Percentiles rank a stretch among this genome's conserved stretches.
phyloP scores from a whole-genome alignment of 2,888 invertebrate species.

The Rotaria socialis region DNA sequence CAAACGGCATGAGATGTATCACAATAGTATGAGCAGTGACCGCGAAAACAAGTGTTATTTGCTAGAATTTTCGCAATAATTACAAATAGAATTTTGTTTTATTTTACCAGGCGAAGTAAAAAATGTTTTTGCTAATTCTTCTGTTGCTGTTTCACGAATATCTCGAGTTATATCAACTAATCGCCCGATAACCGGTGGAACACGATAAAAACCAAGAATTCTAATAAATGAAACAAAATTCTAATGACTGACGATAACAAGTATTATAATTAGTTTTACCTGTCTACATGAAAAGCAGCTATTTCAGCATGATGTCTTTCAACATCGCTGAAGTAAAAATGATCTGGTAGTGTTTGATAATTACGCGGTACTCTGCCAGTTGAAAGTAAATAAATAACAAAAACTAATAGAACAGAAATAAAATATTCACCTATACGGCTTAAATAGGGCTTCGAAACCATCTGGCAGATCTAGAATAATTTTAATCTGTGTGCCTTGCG shows the following conservation, averaged over 20 bases:
- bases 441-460: conserved; percentile 85
- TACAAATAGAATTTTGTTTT: neutral
- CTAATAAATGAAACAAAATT: conserved; percentile 63
- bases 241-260: neutral
- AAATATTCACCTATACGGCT: conserved; percentile 86
- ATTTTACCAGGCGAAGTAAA: conserved; percentile 63
- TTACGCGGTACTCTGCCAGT: conserved; percentile 77
- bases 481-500: conserved; percentile 94
- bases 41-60: conserved; percentile 62
- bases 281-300: conserved; percentile 94
- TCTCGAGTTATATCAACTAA: conserved; percentile 89
- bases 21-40: conserved; percentile 63
- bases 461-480: conserved; percentile 85
- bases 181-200: conserved; percentile 90
- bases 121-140: conserved; percentile 64
- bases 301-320: conserved; percentile 97
- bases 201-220: conserved; percentile 82
- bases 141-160: conserved; percentile 81
- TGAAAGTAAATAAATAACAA: neutral
- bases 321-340: conserved; percentile 98
- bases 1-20: conserved; percentile 75
- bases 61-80: conserved; percentile 50
- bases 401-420: conserved; percentile 48
- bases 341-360: conserved; percentile 92
- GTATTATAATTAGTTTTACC: conserved; percentile 64